Evolutionary conservation across 2,113 vertebrate species (phyloP), one percentile per base, ranked within the genome.

Genomic region (Alosa alosa): DNA sequence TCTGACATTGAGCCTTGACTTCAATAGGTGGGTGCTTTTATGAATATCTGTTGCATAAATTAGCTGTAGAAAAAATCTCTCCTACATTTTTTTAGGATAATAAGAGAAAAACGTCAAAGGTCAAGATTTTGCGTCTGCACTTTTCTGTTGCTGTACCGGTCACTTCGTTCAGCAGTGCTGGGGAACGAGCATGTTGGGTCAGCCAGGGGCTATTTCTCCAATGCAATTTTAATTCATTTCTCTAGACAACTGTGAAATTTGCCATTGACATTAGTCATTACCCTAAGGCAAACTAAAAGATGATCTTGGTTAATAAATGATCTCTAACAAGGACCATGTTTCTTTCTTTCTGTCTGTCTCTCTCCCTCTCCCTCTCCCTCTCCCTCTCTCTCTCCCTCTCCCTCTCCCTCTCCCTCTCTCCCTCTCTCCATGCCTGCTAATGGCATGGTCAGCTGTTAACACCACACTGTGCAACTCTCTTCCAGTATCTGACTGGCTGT

Each of bases 241-340:
- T 98, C 97, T 97, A 97, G 97, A 98, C 97, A 97, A 98, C 97
- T 99, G 97, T 98, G 97, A 99, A 98, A 98, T 98, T 96, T 96
- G 96, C 97, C 97, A 96, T 97, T 98, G 97, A 98, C 98, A 97
- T 98, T 97, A 98, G 96, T 97, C 96, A 97, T 97, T 98, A 98
- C 95, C 97, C 97, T 95, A 94, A 96, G 97, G 97, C 97, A 95
- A 96, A 97, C 95, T 94, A 96, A 97, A 97, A 98, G 96, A 98
- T 97, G 97, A 98, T 99, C 97, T 97, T 96, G 96, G 96, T 97
- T 98, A 98, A 98, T 97, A 99, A 97, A 98, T 97, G 97, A 97
- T 98, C 96, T 96, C 97, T 98, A 97, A 98, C 96, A 97, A 97
- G 97, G 96, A 96, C 92, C 91, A 92, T 93, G 93, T 94, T 94